A percentile compares a stretch with the other conserved stretches of the same genome.
These are phyloP conservation scores for Syngnathus typhle DNA, from an alignment of 2,113 vertebrate genomes.

Conservation along the genomic window DNA sequence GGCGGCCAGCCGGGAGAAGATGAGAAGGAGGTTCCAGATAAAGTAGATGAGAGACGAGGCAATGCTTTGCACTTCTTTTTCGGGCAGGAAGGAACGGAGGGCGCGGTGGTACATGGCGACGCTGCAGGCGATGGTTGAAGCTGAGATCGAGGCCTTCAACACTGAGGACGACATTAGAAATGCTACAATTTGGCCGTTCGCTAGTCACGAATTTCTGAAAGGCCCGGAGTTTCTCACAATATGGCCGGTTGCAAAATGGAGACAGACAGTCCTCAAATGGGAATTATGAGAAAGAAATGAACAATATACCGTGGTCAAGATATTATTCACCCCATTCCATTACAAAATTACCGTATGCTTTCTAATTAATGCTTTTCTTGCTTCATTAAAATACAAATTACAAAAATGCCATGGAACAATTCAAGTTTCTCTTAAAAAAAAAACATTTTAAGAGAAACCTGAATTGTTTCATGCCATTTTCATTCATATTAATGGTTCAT, in stretches of 20 bases:
- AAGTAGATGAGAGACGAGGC: conserved; percentile 67
- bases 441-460: too few relatives aligned
- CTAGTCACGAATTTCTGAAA: not conserved
- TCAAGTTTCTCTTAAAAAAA: not conserved
- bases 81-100: conserved; percentile 74
- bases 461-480: not conserved
- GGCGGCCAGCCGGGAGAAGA: conserved; percentile 69
- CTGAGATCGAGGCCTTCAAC: conserved; percentile 33
- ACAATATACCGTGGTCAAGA: too few relatives aligned
- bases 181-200: not conserved
- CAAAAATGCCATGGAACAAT: not conserved
- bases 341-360: too few relatives aligned
- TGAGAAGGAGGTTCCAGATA: conserved; percentile 79
- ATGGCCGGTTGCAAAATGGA: too few relatives aligned
- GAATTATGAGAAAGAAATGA: too few relatives aligned
- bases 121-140: conserved; percentile 28
- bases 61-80: conserved; percentile 52
- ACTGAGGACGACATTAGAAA: conserved; percentile 40
- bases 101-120: conserved; percentile 76
- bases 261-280: too few relatives aligned
- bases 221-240: too few relatives aligned
- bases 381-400: too few relatives aligned
- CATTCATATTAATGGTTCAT: not conserved
- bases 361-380: too few relatives aligned
- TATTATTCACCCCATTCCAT: too few relatives aligned